Base-by-base conservation (phyloP, 1,140 invertebrate species). In the Cryptotermes secundus region DNA sequence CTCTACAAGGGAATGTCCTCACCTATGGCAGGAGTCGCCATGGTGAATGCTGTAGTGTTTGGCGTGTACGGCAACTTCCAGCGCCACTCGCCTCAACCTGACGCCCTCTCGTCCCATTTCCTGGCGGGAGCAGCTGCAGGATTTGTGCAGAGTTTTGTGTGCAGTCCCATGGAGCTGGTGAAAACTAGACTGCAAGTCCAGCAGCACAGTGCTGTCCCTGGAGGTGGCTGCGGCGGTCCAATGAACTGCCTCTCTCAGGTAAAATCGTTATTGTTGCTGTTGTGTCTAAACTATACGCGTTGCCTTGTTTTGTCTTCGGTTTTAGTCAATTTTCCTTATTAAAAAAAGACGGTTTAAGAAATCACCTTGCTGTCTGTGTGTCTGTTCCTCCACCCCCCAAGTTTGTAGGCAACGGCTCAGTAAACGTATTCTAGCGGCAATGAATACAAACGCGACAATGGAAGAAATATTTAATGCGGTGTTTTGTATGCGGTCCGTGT, bases 11-110 rank as follows among this genome's bases (percentile, higher is more conserved):
- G 97, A 16, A 95, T 99, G 87, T 92, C 94, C 3, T 97, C 96
- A 36, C 97, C 97, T 12, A 91, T 99, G 88, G 94, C 93, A 26
- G 96, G 96, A 16, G 94, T 98, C 12, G 94, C 96, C 24, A 90
- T 93, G 10, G 94, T 99, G 6, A 99, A 99, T 88, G 97, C 97
- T 2, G 94, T 98, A 49, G 94, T 98, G 3, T 99, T 99, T 88
- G 97, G 97, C 2, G 94, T 97, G 6, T 97, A 98, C 87, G 96
- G 96, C 34, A 94, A 95, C 85, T 92, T 94, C 0, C 93, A 94
- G 84, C 91, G 93, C 85, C 87, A 90, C 2, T 86, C 95, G n/a
- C 86, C 90, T 0, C 90, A 96, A 82, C 91, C 88, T 12, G 87
- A 90, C 19, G 87, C 93, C 1, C 87, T 96, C 16, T 87, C 87